These are phyloP conservation scores for Oreohelix idahoensis DNA, from an alignment of 1,140 invertebrate genomes.

Conservation along the genomic window DNA sequence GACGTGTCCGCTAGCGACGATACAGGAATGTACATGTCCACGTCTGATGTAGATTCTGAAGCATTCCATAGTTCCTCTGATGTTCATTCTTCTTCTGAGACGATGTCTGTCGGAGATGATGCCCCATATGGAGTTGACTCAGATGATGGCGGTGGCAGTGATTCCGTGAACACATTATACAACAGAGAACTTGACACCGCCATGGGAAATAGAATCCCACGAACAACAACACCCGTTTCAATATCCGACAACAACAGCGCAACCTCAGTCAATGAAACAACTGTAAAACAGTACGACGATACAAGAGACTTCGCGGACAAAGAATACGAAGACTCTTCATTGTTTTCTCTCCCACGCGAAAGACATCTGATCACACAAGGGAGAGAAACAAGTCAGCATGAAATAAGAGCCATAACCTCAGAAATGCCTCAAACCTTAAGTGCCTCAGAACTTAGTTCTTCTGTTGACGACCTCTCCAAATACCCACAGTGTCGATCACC, in stretches of 20 bases:
- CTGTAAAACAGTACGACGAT: background rate
- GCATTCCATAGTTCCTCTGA: conserved; percentile 34
- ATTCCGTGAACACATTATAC: background rate
- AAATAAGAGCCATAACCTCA: background rate
- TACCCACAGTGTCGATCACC: conserved; percentile 19
- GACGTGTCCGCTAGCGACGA: conserved; percentile 33
- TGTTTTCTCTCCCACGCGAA: no score
- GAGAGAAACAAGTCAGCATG: background rate
- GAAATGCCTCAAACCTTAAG: conserved; percentile 1
- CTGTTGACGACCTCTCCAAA: conserved; percentile 21
- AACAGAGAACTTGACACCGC: background rate
- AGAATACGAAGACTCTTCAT: background rate
- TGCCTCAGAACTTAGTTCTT: conserved; percentile 4
- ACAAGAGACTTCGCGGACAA: background rate
- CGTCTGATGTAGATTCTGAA: conserved; percentile 28
- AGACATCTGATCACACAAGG: background rate
- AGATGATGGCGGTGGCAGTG: background rate
- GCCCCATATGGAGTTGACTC: conserved; percentile 9
- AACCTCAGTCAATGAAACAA: background rate
- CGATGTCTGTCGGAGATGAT: conserved; percentile 27
- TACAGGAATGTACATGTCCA: conserved; percentile 32
- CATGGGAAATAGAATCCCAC: background rate
- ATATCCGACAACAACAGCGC: background rate
- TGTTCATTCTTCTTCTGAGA: conserved; percentile 26
- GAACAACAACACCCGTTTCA: background rate